Conservation (phyloP, 2,113 vertebrate species). For the Calidris pugnax region DNA sequence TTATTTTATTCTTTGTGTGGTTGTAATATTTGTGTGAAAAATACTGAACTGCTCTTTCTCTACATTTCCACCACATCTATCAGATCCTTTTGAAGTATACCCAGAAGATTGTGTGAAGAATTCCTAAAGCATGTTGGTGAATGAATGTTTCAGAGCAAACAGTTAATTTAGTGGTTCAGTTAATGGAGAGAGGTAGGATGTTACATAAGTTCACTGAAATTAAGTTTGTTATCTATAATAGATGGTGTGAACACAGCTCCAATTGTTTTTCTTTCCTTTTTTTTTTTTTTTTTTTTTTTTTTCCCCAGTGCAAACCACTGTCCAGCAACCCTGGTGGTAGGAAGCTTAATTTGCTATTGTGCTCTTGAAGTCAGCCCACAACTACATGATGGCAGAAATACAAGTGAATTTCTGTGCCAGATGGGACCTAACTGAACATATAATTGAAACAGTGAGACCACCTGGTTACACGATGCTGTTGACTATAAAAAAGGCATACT, state of each 20-base stretch:
- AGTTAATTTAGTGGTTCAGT: neutral
- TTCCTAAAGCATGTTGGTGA: neutral
- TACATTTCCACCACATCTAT: neutral
- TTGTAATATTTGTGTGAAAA: neutral
- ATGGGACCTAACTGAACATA: neutral
- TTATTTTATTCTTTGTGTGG: neutral
- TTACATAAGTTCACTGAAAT: neutral
- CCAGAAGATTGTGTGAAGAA: neutral
- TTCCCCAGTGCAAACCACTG: neutral
- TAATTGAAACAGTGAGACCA: conserved; percentile 22
- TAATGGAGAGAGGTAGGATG: neutral
- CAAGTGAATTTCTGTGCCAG: neutral
- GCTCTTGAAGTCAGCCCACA: neutral
- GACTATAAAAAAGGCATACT: neutral
- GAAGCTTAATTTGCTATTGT: neutral
- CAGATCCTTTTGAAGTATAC: neutral
- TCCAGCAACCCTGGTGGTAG: neutral
- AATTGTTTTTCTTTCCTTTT: neutral
- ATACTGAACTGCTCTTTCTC: neutral
- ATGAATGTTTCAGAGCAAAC: neutral
- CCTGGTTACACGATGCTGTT: neutral
- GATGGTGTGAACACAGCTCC: neutral
- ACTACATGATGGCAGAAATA: neutral
- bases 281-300: neutral
- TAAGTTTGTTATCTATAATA: neutral